A percentile compares a stretch with the other conserved stretches of the same genome.
Evolutionary conservation across 2,888 invertebrate species (phyloP).

Genomic region (Drosophila buzzatii): DNA sequence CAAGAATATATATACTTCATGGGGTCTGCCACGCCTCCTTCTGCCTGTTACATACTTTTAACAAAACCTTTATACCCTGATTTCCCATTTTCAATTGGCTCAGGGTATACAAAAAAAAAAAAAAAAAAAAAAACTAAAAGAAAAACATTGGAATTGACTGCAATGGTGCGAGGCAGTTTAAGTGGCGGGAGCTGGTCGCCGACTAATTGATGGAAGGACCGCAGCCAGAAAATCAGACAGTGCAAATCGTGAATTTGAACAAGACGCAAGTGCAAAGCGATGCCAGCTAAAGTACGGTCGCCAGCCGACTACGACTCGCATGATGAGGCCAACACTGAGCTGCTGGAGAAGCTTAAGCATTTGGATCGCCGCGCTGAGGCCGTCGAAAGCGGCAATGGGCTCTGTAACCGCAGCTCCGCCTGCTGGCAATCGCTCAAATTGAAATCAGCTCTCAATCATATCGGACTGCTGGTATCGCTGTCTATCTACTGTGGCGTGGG

Average conservation of each 20-base stretch:
- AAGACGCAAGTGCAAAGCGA: constrained; percentile 20
- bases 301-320: constrained; percentile 79
- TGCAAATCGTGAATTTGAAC: constrained; percentile 22
- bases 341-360: constrained; percentile 84
- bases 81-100: no score
- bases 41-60: no score
- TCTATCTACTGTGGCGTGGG: constrained; percentile 92
- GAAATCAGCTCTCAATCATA: constrained; percentile 89
- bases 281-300: constrained; percentile 53
- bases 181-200: constrained; percentile 41
- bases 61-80: no score
- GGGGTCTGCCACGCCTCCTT: no score
- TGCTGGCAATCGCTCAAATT: constrained; percentile 86
- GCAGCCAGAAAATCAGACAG: constrained; percentile 1
- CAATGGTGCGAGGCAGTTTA: constrained; percentile 33
- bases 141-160: neutral
- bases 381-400: constrained; percentile 82
- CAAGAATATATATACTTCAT: no score
- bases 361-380: constrained; percentile 83
- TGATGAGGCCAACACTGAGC: constrained; percentile 84
- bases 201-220: constrained; percentile 30
- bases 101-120: no score
- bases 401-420: constrained; percentile 81
- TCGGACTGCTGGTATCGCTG: constrained; percentile 90
- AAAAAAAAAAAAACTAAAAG: no score